Conservation (phyloP, 2,888 invertebrate genomes). For the Nephrocerus scutellatus region DNA sequence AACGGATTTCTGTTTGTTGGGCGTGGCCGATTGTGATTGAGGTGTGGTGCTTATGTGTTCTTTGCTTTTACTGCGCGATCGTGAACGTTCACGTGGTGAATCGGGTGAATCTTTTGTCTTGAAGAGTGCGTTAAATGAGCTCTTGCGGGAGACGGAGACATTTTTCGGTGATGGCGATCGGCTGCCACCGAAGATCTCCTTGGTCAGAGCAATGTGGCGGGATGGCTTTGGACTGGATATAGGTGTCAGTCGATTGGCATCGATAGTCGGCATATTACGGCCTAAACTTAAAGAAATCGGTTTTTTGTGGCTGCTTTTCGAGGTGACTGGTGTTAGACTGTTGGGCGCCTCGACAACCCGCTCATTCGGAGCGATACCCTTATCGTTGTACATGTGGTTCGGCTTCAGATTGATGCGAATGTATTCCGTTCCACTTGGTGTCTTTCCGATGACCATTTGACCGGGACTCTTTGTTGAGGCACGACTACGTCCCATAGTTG, state of each 20-base stretch:
- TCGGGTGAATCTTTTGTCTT: slow-evolving; percentile 57
- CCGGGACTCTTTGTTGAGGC: slow-evolving; percentile 41
- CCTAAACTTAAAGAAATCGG: slow-evolving; percentile 56
- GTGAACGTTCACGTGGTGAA: slow-evolving; percentile 44
- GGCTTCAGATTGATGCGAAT: slow-evolving; percentile 67
- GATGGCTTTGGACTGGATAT: slow-evolving; percentile 50
- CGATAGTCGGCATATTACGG: slow-evolving; percentile 36
- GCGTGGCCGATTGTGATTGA: slow-evolving; percentile 52
- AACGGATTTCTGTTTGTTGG: slow-evolving; percentile 60
- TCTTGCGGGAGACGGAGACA: slow-evolving; percentile 62
- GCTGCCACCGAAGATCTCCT: slow-evolving; percentile 36
- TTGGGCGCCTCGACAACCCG: slow-evolving; percentile 40
- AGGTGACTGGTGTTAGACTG: slow-evolving; percentile 32
- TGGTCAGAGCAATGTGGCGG: slow-evolving; percentile 33
- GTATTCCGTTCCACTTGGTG: slow-evolving; percentile 49
- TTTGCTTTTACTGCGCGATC: slow-evolving; percentile 58
- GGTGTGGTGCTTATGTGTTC: slow-evolving; percentile 49
- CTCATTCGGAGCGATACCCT: slow-evolving; percentile 49
- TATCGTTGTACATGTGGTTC: slow-evolving; percentile 61
- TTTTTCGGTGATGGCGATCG: slow-evolving; percentile 65
- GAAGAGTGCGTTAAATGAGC: slow-evolving; percentile 74
- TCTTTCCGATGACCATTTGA: slow-evolving; percentile 44
- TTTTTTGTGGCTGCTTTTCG: slow-evolving; percentile 46
- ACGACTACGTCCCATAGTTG: slow-evolving; percentile 32
- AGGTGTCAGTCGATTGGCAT: slow-evolving; percentile 48